phyloP scores from a whole-genome alignment of 2,888 invertebrate species.

The Panzeria rudis region DNA sequence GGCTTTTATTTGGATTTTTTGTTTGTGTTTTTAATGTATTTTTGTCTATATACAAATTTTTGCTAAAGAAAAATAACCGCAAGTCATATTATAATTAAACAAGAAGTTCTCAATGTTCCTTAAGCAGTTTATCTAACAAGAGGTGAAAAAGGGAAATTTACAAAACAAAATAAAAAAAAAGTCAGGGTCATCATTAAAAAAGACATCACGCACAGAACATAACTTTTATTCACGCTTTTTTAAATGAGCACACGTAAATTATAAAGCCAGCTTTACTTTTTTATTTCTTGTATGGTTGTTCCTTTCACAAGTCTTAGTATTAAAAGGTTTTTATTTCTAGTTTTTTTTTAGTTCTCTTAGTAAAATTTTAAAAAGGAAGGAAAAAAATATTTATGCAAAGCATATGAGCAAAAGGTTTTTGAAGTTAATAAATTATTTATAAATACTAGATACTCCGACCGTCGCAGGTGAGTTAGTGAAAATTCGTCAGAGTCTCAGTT shows the following conservation, averaged over 20 bases:
- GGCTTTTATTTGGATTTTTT: too few relatives aligned
- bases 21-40: too few relatives aligned
- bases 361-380: too few relatives aligned
- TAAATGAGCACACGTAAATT: neutral
- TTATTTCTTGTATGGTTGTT: neutral
- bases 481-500: too few relatives aligned
- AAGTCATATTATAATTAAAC: constrained; percentile 67
- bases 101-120: constrained; percentile 11
- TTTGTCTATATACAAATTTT: too few relatives aligned
- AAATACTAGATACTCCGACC: too few relatives aligned
- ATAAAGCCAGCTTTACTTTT: neutral
- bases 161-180: neutral
- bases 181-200: neutral
- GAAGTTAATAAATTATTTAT: too few relatives aligned
- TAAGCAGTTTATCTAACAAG: neutral
- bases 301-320: neutral
- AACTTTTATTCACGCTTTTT: neutral
- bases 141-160: neutral
- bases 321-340: neutral
- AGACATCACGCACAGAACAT: neutral
- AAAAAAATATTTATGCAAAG: too few relatives aligned
- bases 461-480: too few relatives aligned
- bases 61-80: neutral
- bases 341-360: too few relatives aligned
- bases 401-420: too few relatives aligned